Evolutionary conservation across 2,888 invertebrate genomes (phyloP).

Genomic region (Fabriciana adippe): DNA sequence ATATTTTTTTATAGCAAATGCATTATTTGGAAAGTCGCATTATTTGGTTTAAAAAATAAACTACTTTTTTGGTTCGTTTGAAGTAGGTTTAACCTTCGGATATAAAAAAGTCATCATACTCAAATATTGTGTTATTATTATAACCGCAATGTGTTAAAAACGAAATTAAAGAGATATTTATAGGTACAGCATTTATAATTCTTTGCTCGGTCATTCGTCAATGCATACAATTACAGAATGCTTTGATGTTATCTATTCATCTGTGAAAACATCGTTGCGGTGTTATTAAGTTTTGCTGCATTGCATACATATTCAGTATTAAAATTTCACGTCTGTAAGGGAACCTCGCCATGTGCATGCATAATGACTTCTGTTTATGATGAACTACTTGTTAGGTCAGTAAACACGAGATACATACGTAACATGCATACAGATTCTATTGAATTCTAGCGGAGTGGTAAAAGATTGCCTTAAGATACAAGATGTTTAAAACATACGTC

Average conservation of each 20-base stretch:
- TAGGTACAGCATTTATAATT: not conserved
- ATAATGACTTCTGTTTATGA: slow-evolving; percentile 32
- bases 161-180: not conserved
- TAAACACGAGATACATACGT: slow-evolving; percentile 22
- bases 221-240: slow-evolving; percentile 16
- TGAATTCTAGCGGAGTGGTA: slow-evolving; percentile 17
- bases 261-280: slow-evolving; percentile 21
- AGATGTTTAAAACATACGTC: not conserved
- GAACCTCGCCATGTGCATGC: slow-evolving; percentile 31
- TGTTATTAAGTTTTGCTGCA: slow-evolving; percentile 32
- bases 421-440: slow-evolving; percentile 10
- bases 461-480: slow-evolving; percentile 8
- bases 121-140: no score
- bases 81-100: no score
- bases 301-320: slow-evolving; percentile 34
- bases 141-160: not conserved
- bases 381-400: slow-evolving; percentile 26
- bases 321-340: slow-evolving; percentile 26
- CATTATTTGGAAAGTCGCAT: no score
- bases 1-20: no score
- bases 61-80: no score
- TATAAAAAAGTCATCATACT: no score
- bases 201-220: slow-evolving; percentile 6
- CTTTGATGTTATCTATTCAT: slow-evolving; percentile 24
- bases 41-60: no score